Evolutionary conservation across 2,797 vertebrate genomes (phyloP), one percentile per base, ranked within the genome.

Genomic region (Ispidina picta): DNA sequence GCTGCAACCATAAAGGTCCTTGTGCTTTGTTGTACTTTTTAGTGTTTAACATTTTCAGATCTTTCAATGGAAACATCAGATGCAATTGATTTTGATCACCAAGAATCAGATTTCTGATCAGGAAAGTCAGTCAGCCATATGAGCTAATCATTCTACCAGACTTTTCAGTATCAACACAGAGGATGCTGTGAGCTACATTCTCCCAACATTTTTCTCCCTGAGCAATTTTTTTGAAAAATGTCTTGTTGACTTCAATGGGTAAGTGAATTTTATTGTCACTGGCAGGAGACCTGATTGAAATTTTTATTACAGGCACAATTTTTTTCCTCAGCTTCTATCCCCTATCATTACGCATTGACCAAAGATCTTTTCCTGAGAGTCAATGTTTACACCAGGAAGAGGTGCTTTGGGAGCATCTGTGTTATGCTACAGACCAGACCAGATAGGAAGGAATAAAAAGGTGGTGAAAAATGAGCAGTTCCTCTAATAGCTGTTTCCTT

Each of bases 201-300:
- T 78, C 59, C 72, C 39, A 59, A 29, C 5, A 9, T 48, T 85
- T 62, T 48, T 74, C 59, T 72, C 66, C 68, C 29, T 29, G 7
- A 93, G 55, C 28, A 90, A 80, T 48, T 87, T 90, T 54, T 83
- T 56, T 66, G 41, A 87, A 59, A 88, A 88, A 88, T 59, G 10
- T 26, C 75, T 56, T 55, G 20, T 75, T 95, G 83, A 86, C 39
- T 89, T 89, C 52, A 90, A 33, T 8, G 31, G 23, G 29, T 59
- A 84, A 87, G 65, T 62, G 78, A 80, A 74, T 83, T 85, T 86
- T 86, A 59, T 63, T 75, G 63, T 93, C 31, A 15, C 59, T 58
- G 72, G 51, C 65, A 90, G 86, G 22, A 88, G 35, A 91, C 39
- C 31, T 49, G 73, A 92, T 78, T 41, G 66, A 59, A 90, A n/a